phyloP scores from a whole-genome alignment of 2,113 vertebrate species.

The Cheirogaleus medius region DNA sequence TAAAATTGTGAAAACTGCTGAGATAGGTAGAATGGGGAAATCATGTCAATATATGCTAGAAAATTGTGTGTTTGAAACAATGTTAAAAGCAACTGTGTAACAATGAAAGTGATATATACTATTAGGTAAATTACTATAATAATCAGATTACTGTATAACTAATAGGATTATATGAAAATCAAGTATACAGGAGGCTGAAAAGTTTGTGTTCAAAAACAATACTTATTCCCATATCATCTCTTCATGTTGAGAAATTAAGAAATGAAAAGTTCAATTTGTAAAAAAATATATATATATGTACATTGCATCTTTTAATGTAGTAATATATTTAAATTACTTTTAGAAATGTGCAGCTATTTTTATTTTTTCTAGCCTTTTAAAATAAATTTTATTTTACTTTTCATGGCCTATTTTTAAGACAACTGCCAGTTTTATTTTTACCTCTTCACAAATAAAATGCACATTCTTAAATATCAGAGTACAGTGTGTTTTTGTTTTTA shows the following conservation, averaged over 20 bases:
- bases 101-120: not conserved
- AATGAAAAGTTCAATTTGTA: not conserved
- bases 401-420: not conserved
- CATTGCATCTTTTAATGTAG: not conserved
- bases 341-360: not conserved
- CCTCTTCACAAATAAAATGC: not conserved
- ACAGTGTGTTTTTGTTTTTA: not conserved
- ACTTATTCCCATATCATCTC: not conserved
- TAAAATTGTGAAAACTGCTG: not conserved
- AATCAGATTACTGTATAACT: not conserved
- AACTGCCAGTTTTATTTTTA: not conserved
- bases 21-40: not conserved
- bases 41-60: not conserved
- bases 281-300: not conserved
- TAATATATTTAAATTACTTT: not conserved
- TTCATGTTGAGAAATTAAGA: not conserved
- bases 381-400: not conserved
- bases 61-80: not conserved
- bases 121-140: not conserved
- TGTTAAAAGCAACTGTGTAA: not conserved
- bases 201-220: not conserved
- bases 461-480: not conserved
- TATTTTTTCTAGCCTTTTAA: not conserved
- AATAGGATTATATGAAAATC: not conserved
- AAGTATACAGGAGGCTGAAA: not conserved